A percentile compares a stretch with the other conserved stretches of the same genome.
Conservation (phyloP, 2,113 vertebrate genomes). For the Echinops telfairi region DNA sequence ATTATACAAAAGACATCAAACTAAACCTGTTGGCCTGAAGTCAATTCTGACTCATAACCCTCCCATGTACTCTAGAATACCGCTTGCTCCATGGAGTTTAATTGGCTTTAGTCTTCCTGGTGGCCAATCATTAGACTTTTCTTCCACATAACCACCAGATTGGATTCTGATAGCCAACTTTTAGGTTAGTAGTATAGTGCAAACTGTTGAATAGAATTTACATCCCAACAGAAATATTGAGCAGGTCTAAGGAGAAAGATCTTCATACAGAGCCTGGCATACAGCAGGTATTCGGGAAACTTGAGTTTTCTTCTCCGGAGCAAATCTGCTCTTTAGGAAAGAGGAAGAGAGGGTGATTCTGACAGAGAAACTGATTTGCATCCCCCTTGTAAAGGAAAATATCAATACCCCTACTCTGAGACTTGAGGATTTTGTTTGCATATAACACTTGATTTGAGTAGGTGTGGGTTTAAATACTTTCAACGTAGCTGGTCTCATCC, state of each 20-base stretch:
- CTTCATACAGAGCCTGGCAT: not conserved
- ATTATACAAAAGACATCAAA: not conserved
- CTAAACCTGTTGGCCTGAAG: not conserved
- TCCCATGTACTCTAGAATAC: not conserved
- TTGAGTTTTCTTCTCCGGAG: not conserved
- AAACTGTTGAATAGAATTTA: not conserved
- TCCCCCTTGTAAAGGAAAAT: conserved; percentile 29
- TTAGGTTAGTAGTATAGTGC: not conserved
- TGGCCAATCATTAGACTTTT: not conserved
- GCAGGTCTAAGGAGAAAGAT: not conserved
- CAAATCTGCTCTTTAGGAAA: not conserved
- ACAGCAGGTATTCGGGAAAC: not conserved
- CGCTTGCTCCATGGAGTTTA: not conserved
- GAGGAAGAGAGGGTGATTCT: not conserved
- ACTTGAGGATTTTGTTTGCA: not conserved
- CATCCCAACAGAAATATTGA: not conserved
- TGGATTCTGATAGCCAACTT: too few relatives aligned
- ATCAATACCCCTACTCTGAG: conserved; percentile 9
- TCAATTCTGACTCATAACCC: not conserved
- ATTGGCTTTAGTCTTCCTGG: not conserved
- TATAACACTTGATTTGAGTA: too few relatives aligned
- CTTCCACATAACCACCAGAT: not conserved
- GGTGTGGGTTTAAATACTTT: not conserved
- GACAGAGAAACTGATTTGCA: conserved; percentile 58
- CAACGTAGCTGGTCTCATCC: not conserved